Base-by-base conservation (phyloP, 2,888 invertebrate genomes). In the Dicyrtomina minuta region DNA sequence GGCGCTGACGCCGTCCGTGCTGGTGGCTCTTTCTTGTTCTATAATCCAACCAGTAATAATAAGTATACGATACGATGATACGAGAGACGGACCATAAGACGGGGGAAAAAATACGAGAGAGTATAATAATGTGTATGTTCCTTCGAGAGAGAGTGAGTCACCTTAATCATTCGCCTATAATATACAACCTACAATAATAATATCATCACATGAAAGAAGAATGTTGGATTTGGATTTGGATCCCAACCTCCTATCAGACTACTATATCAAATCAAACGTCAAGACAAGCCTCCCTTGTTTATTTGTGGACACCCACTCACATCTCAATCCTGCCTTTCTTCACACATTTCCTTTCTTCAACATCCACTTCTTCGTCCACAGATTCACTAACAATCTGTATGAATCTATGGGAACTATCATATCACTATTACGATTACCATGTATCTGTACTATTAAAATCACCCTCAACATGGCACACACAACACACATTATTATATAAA, bases 231-330 rank as follows among this genome's bases (percentile, higher is more conserved):
- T 8, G 17, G 39, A 58, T 39, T 24, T 8, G 44, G 44, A 61
- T 58, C 58, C 33, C 41, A 58, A 58, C 58, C 58, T 58, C 58
- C 58, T 58, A 58, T 58, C 58, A 58, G 41, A 58, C 58, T 58
- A 58, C 58, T 58, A 58, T 58, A 58, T 58, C 58, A 58, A 58
- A 58, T 58, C 58, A 58, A 58, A 58, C 58, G 58, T 58, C 58
- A 58, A 58, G 39, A 58, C 41, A 58, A 41, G 41, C 58, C 58
- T 58, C 58, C 58, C 58, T 58, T 58, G 58, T 58, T 58, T 58
- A 58, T 58, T 58, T 58, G 58, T 58, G 58, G 51, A 41, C 58
- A 27, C 58, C 58, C 58, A 58, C 58, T 58, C 58, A 17, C 58
- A 58, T 58, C 58, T 58, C 58, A 58, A 58, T 58, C 58, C 58